These are phyloP conservation scores for Cryptocheilus praepositus DNA, from an alignment of 2,888 invertebrate genomes.

Conservation along the genomic window DNA sequence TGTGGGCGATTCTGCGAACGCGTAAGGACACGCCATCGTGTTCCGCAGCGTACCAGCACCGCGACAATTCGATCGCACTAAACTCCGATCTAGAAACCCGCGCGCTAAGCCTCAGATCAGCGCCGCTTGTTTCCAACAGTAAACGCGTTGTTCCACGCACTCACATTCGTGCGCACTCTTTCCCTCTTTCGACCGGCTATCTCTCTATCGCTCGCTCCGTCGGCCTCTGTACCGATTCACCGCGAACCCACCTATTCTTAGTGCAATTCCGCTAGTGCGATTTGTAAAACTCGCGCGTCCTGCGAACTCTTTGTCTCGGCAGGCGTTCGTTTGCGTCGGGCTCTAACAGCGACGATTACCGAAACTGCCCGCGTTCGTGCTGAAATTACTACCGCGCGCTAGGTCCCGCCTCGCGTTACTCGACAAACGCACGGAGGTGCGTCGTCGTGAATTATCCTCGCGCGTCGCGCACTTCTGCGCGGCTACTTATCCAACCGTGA, in stretches of 20 bases:
- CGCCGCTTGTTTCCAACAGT: conserved; percentile 12
- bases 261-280: not conserved
- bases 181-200: not conserved
- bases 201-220: not conserved
- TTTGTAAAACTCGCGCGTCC: conserved; percentile 3
- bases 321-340: not conserved
- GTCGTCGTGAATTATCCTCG: not conserved
- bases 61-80: conserved; percentile 6
- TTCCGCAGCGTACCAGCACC: too few relatives aligned
- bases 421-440: too few relatives aligned
- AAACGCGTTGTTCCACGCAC: not conserved
- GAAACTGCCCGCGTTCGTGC: conserved; percentile 13
- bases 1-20: not conserved
- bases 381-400: conserved; percentile 30
- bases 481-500: too few relatives aligned
- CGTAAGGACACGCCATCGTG: too few relatives aligned
- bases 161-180: not conserved
- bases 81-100: not conserved
- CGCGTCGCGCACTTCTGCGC: not conserved
- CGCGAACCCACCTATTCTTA: not conserved
- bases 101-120: conserved; percentile 12
- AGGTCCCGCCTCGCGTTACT: not conserved
- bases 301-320: too few relatives aligned
- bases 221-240: not conserved
- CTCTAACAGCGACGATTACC: conserved; percentile 17